phyloP scores from a whole-genome alignment of 37 sponge, comb jelly and placozoan species.

The Ephydatia muelleri region DNA sequence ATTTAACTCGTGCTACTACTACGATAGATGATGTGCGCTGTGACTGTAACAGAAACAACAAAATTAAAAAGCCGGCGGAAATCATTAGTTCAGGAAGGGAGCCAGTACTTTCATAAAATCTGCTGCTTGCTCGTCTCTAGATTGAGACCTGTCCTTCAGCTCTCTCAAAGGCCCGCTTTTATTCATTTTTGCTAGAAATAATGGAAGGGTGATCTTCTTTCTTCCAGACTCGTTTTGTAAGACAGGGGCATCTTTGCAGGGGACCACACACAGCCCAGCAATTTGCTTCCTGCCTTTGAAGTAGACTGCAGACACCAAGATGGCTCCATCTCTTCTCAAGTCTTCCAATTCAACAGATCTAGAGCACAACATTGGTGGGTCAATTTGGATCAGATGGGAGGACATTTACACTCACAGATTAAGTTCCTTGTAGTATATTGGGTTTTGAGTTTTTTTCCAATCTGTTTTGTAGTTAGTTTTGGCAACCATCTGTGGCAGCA shows the following conservation, averaged over 20 bases:
- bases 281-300: background rate
- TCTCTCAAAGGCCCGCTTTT: background rate
- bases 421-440: constrained; percentile 47
- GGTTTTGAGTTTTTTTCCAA: constrained; percentile 36
- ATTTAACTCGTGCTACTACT: too few relatives aligned
- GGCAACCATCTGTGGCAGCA: constrained; percentile 14
- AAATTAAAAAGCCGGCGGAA: too few relatives aligned
- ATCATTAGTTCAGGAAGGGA: too few relatives aligned
- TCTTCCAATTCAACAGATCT: background rate
- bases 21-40: too few relatives aligned
- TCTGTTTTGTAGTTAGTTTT: constrained; percentile 25
- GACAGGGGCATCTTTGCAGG: background rate
- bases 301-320: background rate
- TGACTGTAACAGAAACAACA: too few relatives aligned
- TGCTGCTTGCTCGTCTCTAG: too few relatives aligned
- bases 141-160: background rate
- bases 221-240: background rate
- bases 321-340: background rate
- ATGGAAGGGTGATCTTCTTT: background rate
- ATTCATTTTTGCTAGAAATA: background rate
- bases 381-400: background rate
- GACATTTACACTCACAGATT: constrained; percentile 44
- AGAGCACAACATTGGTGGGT: background rate
- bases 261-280: background rate
- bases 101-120: too few relatives aligned